Conservation (phyloP, 2,113 vertebrate species). For the Nyctereutes procyonoides region DNA sequence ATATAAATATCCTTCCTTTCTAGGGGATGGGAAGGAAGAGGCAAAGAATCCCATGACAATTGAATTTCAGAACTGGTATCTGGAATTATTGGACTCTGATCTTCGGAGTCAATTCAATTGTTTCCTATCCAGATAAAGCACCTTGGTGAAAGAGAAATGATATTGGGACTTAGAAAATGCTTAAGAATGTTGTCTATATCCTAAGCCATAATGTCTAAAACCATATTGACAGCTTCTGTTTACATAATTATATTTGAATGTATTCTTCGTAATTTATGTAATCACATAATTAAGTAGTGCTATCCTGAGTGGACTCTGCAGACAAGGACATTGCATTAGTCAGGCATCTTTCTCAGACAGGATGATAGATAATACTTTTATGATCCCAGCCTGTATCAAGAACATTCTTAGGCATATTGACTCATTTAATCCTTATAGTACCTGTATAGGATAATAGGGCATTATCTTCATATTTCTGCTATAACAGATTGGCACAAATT, state of each 20-base stretch:
- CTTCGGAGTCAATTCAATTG: not conserved
- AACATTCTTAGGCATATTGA: not conserved
- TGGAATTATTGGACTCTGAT: not conserved
- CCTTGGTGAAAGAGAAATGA: conserved; percentile 19
- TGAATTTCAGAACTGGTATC: not conserved
- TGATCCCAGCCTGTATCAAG: not conserved
- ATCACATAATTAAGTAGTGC: not conserved
- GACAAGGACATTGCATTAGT: not conserved
- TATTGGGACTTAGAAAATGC: conserved; percentile 10
- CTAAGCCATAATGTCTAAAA: not conserved
- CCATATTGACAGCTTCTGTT: not conserved
- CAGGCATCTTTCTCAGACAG: not conserved
- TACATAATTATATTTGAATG: conserved; percentile 14
- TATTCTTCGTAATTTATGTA: not conserved
- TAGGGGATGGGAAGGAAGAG: not conserved
- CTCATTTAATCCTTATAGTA: not conserved
- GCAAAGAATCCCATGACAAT: not conserved
- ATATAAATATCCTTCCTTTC: not conserved
- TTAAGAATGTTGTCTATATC: not conserved
- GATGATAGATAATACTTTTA: not conserved
- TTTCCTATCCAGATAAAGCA: conserved; percentile 7
- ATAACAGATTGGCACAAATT: not conserved
- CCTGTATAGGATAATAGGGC: not conserved
- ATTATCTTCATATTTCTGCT: not conserved
- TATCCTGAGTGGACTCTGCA: not conserved